Conservation (phyloP, 2,113 vertebrate genomes). For the Cyanistes caeruleus region DNA sequence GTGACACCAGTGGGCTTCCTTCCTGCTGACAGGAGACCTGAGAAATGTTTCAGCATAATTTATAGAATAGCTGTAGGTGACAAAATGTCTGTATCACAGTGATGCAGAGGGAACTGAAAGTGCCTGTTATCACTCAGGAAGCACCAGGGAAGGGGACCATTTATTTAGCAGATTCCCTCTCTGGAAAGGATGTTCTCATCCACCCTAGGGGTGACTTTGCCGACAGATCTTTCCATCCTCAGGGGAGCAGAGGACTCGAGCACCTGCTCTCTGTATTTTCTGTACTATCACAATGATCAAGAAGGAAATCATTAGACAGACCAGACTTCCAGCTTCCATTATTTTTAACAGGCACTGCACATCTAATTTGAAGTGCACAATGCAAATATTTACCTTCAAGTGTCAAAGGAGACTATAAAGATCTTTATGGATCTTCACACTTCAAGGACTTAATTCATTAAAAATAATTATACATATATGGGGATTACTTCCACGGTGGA, state of each 20-base stretch:
- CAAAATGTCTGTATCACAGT: neutral
- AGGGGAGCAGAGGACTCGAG: neutral
- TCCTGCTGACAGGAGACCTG: neutral
- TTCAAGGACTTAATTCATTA: slow-evolving; percentile 70
- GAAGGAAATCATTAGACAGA: slow-evolving; percentile 53
- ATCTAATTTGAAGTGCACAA: slow-evolving; percentile 65
- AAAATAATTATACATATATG: slow-evolving; percentile 67
- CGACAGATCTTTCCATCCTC: neutral
- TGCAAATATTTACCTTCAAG: slow-evolving; percentile 69
- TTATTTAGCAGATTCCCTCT: slow-evolving; percentile 10
- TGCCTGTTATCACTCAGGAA: neutral
- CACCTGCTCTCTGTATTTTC: slow-evolving; percentile 36
- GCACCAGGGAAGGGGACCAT: neutral
- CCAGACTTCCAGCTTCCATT: slow-evolving; percentile 47
- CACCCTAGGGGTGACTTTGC: neutral
- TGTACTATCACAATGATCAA: neutral
- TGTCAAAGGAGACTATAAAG: slow-evolving; percentile 69
- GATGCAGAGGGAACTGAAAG: neutral
- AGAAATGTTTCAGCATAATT: neutral
- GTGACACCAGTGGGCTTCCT: neutral
- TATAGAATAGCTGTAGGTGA: neutral
- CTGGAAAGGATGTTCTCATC: neutral
- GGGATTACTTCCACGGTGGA: slow-evolving; percentile 13
- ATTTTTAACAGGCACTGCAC: slow-evolving; percentile 52
- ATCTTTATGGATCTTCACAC: slow-evolving; percentile 66